These are phyloP conservation scores for Acrossocheilus wenchowensis DNA, from an alignment of 2,797 vertebrate genomes.

Conservation along the genomic window DNA sequence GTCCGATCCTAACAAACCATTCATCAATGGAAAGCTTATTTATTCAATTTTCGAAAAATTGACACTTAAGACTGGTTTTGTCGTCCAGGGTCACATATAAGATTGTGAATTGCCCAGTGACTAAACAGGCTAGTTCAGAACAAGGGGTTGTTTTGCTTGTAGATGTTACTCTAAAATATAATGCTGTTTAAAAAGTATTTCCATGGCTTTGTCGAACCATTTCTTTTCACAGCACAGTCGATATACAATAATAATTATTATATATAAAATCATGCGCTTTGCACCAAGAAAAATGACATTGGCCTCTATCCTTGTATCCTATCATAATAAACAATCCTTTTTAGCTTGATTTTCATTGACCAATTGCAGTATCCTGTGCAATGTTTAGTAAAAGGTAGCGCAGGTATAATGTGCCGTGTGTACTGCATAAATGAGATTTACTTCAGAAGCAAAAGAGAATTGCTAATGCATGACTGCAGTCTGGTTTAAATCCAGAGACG, in stretches of 20 bases:
- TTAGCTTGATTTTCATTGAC: neutral
- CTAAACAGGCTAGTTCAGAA: too few relatives aligned
- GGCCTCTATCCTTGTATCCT: neutral
- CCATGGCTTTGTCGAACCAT: neutral
- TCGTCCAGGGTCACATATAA: too few relatives aligned
- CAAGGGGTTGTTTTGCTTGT: too few relatives aligned
- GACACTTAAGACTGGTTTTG: too few relatives aligned
- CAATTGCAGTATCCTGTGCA: neutral
- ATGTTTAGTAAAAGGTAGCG: slow-evolving; percentile 36
- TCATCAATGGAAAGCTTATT: too few relatives aligned
- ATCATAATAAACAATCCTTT: neutral
- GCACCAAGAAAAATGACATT: neutral
- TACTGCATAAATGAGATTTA: slow-evolving; percentile 43
- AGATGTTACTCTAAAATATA: neutral
- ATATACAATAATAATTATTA: neutral
- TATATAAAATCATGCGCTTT: neutral
- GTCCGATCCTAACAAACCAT: too few relatives aligned
- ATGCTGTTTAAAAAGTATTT: neutral
- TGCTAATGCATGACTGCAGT: slow-evolving; percentile 46
- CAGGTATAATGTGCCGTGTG: slow-evolving; percentile 23
- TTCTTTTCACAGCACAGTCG: neutral
- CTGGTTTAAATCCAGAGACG: slow-evolving; percentile 46
- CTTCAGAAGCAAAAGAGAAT: slow-evolving; percentile 47
- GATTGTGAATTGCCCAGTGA: too few relatives aligned
- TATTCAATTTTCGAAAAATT: too few relatives aligned